A percentile compares a stretch with the other conserved stretches of the same genome.
phyloP scores from a whole-genome alignment of 2,888 invertebrate genomes.

The Teinopalpus imperialis region DNA sequence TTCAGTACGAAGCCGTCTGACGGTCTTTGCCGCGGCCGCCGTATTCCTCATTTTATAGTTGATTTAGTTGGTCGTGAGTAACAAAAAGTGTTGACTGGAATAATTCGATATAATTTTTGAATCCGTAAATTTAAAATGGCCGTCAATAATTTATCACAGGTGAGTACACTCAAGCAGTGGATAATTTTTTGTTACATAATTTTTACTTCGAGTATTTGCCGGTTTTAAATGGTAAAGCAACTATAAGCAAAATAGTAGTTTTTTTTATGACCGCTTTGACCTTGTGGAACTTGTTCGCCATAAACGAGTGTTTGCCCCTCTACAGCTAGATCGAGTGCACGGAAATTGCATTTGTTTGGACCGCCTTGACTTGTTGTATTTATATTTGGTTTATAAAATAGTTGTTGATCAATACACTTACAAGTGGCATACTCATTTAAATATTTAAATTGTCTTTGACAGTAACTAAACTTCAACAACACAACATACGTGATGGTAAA shows the following conservation, averaged over 20 bases:
- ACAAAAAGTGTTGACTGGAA: constrained; percentile 46
- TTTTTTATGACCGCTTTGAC: constrained; percentile 81
- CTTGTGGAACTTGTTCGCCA: constrained; percentile 78
- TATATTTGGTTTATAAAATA: not conserved
- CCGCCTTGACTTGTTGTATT: constrained; percentile 16
- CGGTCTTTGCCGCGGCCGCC: constrained; percentile 47
- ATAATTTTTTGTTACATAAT: constrained; percentile 32
- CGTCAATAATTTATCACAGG: constrained; percentile 68
- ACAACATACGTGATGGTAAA: too few species aligned
- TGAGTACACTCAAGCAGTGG: constrained; percentile 44
- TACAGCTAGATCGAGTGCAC: constrained; percentile 46
- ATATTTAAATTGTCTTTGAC: too few species aligned
- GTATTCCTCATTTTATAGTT: constrained; percentile 68
- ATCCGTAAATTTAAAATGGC: constrained; percentile 55
- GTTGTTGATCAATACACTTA: not conserved
- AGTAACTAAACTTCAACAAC: too few species aligned
- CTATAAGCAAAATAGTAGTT: constrained; percentile 44
- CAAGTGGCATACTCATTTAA: too few species aligned
- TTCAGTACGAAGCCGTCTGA: constrained; percentile 43
- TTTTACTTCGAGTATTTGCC: constrained; percentile 42
- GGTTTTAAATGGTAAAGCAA: constrained; percentile 73
- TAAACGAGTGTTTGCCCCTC: constrained; percentile 62
- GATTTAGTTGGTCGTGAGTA: constrained; percentile 65
- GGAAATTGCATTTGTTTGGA: constrained; percentile 43
- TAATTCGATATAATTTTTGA: constrained; percentile 35